Conservation (phyloP, 2,888 invertebrate species). For the Anticlea derivata region DNA sequence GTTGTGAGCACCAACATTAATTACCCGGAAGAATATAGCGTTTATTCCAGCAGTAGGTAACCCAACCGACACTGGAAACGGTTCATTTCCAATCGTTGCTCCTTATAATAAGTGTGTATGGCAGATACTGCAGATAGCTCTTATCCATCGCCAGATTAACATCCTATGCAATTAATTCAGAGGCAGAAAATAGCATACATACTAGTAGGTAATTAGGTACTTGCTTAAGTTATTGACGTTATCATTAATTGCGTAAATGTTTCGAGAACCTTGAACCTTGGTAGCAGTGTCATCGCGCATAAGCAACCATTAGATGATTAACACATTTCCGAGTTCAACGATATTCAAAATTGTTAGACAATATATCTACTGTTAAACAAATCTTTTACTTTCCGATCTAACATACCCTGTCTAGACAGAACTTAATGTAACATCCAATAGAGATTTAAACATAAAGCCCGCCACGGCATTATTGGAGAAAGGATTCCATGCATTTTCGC, state of each 20-base stretch:
- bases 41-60: slow-evolving; percentile 13
- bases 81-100: slow-evolving; percentile 12
- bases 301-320: slow-evolving; percentile 42
- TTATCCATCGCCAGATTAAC: not conserved
- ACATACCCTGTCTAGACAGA: slow-evolving; percentile 17
- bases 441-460: slow-evolving; percentile 18
- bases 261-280: slow-evolving; percentile 49
- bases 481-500: slow-evolving; percentile 8
- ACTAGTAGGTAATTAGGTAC: too few relatives aligned
- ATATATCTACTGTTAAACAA: slow-evolving; percentile 5
- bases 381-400: slow-evolving; percentile 1
- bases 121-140: slow-evolving; percentile 10
- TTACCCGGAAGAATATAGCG: slow-evolving; percentile 18
- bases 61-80: slow-evolving; percentile 6
- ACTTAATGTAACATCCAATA: slow-evolving; percentile 11
- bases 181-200: not conserved
- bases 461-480: slow-evolving; percentile 9
- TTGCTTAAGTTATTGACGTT: not conserved
- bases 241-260: slow-evolving; percentile 9
- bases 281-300: slow-evolving; percentile 39
- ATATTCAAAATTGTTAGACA: slow-evolving; percentile 24
- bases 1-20: slow-evolving; percentile 13
- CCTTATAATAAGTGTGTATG: too few relatives aligned
- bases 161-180: not conserved
- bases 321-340: slow-evolving; percentile 37